phyloP scores from a whole-genome alignment of 2,888 invertebrate species.

The Drosophila mimica region DNA sequence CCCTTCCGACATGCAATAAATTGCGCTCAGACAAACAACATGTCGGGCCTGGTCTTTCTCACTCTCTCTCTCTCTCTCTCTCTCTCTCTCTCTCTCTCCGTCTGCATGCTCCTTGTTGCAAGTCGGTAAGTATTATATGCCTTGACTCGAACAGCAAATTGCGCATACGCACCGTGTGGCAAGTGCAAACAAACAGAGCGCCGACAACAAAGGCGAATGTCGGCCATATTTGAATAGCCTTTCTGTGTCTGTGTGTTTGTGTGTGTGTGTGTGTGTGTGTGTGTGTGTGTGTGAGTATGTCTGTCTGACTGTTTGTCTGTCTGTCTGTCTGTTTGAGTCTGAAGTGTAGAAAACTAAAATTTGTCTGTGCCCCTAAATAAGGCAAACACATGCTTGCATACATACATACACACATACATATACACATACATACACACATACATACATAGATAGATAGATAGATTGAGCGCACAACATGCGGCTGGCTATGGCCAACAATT shows the following conservation, averaged over 20 bases:
- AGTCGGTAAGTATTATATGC: slow-evolving; percentile 31
- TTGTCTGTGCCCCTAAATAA: slow-evolving; percentile 71
- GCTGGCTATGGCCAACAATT: slow-evolving; percentile 64
- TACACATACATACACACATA: neutral
- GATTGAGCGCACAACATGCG: slow-evolving; percentile 41
- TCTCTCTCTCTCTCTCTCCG: slow-evolving; percentile 23
- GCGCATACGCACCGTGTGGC: slow-evolving; percentile 78
- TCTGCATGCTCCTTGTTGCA: slow-evolving; percentile 44
- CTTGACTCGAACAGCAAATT: slow-evolving; percentile 61
- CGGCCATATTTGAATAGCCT: slow-evolving; percentile 75
- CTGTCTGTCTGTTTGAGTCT: slow-evolving; percentile 38
- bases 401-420: neutral
- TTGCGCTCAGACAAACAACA: slow-evolving; percentile 82
- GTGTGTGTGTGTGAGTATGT: slow-evolving; percentile 15
- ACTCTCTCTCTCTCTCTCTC: slow-evolving; percentile 17
- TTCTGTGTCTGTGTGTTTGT: slow-evolving; percentile 5
- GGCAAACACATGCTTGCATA: slow-evolving; percentile 19
- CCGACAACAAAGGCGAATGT: slow-evolving; percentile 73
- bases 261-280: slow-evolving; percentile 11
- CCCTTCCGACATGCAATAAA: slow-evolving; percentile 82
- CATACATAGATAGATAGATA: slow-evolving; percentile 11
- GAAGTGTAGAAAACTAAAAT: slow-evolving; percentile 78
- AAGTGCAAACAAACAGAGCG: slow-evolving; percentile 69
- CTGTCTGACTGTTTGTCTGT: slow-evolving; percentile 10
- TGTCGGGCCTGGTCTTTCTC: slow-evolving; percentile 51